Evolutionary conservation across 2,888 invertebrate genomes (phyloP).

Genomic region (Nephrotoma flavescens): DNA sequence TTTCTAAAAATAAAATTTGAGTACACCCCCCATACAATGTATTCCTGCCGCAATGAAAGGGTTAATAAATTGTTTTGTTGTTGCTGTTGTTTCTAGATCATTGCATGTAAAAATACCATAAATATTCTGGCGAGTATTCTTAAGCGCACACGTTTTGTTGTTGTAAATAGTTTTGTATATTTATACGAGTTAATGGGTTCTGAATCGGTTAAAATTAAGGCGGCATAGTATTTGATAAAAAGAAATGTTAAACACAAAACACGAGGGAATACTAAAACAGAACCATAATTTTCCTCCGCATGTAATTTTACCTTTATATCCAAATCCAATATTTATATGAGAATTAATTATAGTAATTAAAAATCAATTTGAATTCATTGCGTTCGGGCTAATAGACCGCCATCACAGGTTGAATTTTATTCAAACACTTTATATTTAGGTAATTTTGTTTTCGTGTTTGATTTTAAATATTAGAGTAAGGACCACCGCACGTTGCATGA

Average conservation of each 20-base stretch:
- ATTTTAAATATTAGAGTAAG: neutral
- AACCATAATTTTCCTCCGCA: neutral
- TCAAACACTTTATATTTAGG: neutral
- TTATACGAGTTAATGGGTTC: neutral
- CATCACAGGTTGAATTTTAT: neutral
- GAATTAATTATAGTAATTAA: neutral
- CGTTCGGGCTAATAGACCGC: neutral
- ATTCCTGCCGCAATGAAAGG: neutral
- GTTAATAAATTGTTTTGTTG: neutral
- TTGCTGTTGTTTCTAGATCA: neutral
- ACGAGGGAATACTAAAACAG: no score
- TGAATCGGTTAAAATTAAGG: neutral
- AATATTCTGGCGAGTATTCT: neutral
- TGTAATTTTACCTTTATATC: neutral
- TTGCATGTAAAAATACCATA: neutral
- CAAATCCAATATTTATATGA: neutral
- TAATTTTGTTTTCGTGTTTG: neutral
- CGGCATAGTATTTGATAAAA: neutral
- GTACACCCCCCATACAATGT: neutral
- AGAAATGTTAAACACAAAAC: no score
- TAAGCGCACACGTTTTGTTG: neutral
- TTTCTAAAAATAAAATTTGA: neutral
- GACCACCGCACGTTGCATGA: neutral
- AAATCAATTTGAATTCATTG: neutral
- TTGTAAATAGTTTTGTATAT: neutral